Conservation (phyloP, 2,888 invertebrate genomes). For the Dione vanillae region DNA sequence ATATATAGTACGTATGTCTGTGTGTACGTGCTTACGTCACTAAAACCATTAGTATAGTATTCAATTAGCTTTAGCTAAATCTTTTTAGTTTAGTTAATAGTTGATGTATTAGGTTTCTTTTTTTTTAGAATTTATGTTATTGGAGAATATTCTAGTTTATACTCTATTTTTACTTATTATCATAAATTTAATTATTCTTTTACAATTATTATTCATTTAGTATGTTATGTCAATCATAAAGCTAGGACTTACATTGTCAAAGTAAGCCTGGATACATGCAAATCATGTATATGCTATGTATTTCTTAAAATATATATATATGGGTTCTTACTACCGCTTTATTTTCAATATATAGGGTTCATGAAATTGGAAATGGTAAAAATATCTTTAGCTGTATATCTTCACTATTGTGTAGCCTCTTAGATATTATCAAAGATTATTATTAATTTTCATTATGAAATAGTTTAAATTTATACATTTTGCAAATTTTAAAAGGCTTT, state of each 20-base stretch:
- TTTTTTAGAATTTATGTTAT: not conserved
- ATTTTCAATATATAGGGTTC: not conserved
- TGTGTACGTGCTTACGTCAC: slow-evolving; percentile 3
- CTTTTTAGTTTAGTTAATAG: slow-evolving; percentile 10
- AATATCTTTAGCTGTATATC: not conserved
- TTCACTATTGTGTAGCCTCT: not conserved
- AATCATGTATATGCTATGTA: too few relatives aligned
- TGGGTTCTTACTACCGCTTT: too few relatives aligned
- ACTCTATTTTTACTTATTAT: too few relatives aligned
- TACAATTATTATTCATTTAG: not conserved
- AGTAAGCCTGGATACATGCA: too few relatives aligned
- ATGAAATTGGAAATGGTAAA: too few relatives aligned
- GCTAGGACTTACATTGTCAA: not conserved
- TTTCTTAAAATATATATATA: too few relatives aligned
- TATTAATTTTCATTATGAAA: not conserved
- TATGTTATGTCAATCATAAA: not conserved
- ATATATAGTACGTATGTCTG: slow-evolving; percentile 7
- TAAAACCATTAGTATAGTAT: slow-evolving; percentile 25
- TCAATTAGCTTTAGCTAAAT: slow-evolving; percentile 25
- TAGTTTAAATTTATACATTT: slow-evolving; percentile 6
- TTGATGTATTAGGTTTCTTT: not conserved
- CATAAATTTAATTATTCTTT: too few relatives aligned
- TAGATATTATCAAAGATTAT: not conserved
- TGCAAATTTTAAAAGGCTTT: slow-evolving; percentile 47
- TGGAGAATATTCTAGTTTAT: not conserved